These are phyloP conservation scores for Mellivora capensis DNA, from an alignment of 2,113 vertebrate genomes.

Conservation along the genomic window DNA sequence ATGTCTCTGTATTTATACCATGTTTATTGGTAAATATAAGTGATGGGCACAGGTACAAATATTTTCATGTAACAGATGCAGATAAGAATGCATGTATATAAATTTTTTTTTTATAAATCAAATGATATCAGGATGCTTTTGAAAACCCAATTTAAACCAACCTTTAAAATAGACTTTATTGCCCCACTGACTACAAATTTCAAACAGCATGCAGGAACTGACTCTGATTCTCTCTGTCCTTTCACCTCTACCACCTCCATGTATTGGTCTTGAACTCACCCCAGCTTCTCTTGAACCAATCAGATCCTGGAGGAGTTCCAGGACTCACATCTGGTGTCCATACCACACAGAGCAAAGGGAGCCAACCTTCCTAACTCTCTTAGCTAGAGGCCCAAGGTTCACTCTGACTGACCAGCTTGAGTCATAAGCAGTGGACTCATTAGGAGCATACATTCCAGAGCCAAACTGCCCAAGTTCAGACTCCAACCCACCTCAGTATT, in stretches of 20 bases:
- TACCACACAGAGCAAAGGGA: neutral
- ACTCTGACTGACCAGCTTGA: neutral
- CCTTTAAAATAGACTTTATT: neutral
- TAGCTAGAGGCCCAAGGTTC: neutral
- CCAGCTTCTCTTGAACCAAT: neutral
- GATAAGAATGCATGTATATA: neutral
- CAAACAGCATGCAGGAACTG: neutral
- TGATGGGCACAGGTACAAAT: neutral
- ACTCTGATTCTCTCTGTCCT: neutral
- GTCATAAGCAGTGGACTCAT: neutral
- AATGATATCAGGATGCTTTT: neutral
- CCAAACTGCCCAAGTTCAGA: neutral
- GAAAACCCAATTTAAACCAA: neutral
- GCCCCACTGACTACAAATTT: neutral
- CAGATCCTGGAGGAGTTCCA: neutral
- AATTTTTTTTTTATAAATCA: constrained; percentile 10
- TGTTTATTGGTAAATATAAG: neutral
- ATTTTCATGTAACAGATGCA: neutral
- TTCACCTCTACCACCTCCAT: neutral
- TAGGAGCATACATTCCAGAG: neutral
- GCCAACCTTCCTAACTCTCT: neutral
- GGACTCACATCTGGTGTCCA: constrained; percentile 17
- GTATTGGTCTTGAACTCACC: neutral
- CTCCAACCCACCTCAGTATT: neutral
- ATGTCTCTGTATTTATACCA: neutral